Percentiles rank a stretch among this genome's conserved stretches.
These are phyloP conservation scores for Amniataba percoides DNA, from an alignment of 2,797 vertebrate genomes.

Conservation along the genomic window DNA sequence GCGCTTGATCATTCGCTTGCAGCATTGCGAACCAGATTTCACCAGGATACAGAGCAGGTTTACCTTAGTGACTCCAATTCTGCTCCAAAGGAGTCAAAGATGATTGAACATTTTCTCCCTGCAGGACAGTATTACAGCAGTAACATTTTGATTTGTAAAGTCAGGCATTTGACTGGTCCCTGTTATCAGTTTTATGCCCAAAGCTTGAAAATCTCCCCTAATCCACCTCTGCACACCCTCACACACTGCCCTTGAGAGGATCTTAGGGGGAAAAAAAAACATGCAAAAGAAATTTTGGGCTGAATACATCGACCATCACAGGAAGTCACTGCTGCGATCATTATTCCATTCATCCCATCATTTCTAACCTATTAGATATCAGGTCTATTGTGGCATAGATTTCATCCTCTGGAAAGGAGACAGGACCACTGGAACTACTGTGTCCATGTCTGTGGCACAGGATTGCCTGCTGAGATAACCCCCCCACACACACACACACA, in stretches of 20 bases:
- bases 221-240: slow-evolving; percentile 17
- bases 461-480: slow-evolving; percentile 33
- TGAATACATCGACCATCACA: slow-evolving; percentile 26
- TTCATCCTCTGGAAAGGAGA: slow-evolving; percentile 23
- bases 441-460: slow-evolving; percentile 32
- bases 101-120: slow-evolving; percentile 52
- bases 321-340: slow-evolving; percentile 30
- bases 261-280: not conserved
- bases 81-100: slow-evolving; percentile 43
- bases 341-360: slow-evolving; percentile 33
- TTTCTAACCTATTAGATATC: slow-evolving; percentile 31
- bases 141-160: slow-evolving; percentile 40
- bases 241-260: not conserved
- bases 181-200: slow-evolving; percentile 34
- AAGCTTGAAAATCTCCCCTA: slow-evolving; percentile 4
- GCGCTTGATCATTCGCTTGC: slow-evolving; percentile 30
- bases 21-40: slow-evolving; percentile 38
- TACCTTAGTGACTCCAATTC: slow-evolving; percentile 36
- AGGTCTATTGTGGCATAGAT: slow-evolving; percentile 9
- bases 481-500: not conserved
- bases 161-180: slow-evolving; percentile 29
- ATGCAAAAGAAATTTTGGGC: slow-evolving; percentile 2
- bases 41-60: slow-evolving; percentile 37
- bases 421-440: not conserved
- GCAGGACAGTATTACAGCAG: slow-evolving; percentile 27